phyloP scores from a whole-genome alignment of 2,113 vertebrate species.

The Podarcis raffonei region DNA sequence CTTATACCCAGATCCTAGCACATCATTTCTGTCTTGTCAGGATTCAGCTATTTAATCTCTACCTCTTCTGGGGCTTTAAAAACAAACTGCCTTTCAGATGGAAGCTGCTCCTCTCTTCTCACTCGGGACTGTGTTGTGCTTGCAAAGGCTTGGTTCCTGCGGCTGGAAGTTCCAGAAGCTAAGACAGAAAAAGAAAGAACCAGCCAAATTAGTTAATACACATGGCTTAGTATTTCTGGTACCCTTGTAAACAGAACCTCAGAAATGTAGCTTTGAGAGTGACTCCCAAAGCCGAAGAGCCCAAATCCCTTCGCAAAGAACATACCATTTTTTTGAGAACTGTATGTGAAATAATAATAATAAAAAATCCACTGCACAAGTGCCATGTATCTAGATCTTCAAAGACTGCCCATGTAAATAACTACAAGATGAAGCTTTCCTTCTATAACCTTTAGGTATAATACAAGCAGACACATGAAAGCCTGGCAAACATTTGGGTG shows the following conservation, averaged over 20 bases:
- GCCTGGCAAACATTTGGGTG: no score
- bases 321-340: background rate
- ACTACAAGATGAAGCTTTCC: background rate
- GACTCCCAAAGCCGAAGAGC: no score
- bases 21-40: no score
- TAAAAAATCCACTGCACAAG: background rate
- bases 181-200: slow-evolving; percentile 5
- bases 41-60: slow-evolving; percentile 27
- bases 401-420: background rate
- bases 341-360: background rate
- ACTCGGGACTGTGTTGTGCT: slow-evolving; percentile 64
- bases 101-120: slow-evolving; percentile 57
- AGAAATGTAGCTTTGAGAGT: background rate
- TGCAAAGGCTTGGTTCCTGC: slow-evolving; percentile 16
- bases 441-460: background rate
- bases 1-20: no score
- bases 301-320: background rate
- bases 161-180: slow-evolving; percentile 50
- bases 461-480: no score
- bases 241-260: background rate
- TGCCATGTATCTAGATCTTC: background rate
- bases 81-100: slow-evolving; percentile 74
- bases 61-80: slow-evolving; percentile 81
- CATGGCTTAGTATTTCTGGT: background rate
- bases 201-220: background rate